Conservation (phyloP, 2,113 vertebrate genomes). For the Tachysurus fulvidraco region DNA sequence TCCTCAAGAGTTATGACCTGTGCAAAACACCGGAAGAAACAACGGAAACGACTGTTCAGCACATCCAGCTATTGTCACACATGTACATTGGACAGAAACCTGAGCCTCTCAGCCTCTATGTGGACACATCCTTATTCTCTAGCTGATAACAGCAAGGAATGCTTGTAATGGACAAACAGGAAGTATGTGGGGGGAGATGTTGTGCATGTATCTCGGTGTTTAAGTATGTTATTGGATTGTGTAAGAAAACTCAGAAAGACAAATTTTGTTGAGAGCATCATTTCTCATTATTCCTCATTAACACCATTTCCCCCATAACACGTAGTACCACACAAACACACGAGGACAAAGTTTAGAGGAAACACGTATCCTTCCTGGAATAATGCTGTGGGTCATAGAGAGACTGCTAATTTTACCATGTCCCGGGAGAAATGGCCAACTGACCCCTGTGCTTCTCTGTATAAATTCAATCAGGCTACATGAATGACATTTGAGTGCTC, state of each 20-base stretch:
- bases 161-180: conserved; percentile 39
- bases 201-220: not conserved
- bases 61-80: conserved; percentile 68
- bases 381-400: conserved; percentile 62
- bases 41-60: conserved; percentile 40
- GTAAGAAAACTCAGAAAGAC: not conserved
- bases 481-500: not conserved
- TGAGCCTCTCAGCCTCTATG: not conserved
- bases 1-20: conserved; percentile 14
- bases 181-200: conserved; percentile 12
- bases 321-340: conserved; percentile 11
- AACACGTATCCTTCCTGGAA: conserved; percentile 81
- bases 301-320: conserved; percentile 6
- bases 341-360: conserved; percentile 66
- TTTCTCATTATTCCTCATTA: not conserved
- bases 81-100: conserved; percentile 43
- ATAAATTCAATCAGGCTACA: conserved; percentile 1
- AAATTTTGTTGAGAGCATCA: not conserved
- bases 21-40: conserved; percentile 43
- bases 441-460: not conserved
- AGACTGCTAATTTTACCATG: conserved; percentile 56
- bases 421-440: not conserved
- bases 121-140: conserved; percentile 34
- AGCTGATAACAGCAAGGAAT: conserved; percentile 47
- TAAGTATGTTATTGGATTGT: not conserved